These are phyloP conservation scores for Tenualosa ilisha DNA, from an alignment of 2,797 vertebrate genomes.

Conservation along the genomic window DNA sequence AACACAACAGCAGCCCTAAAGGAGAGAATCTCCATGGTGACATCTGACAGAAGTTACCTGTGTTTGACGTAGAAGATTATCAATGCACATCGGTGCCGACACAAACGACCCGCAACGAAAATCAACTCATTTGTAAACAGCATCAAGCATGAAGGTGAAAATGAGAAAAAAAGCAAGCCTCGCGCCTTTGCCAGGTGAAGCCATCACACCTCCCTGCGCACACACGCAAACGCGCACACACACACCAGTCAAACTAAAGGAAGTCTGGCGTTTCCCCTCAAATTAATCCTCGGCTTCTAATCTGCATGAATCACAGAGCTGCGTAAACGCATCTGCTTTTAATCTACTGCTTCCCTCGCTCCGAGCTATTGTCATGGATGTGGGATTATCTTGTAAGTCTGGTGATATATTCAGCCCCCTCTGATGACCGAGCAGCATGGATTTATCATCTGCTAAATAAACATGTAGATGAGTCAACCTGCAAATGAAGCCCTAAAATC, in stretches of 20 bases:
- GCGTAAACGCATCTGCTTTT: slow-evolving; percentile 79
- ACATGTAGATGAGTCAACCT: slow-evolving; percentile 72
- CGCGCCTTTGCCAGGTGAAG: slow-evolving; percentile 61
- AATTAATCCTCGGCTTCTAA: slow-evolving; percentile 73
- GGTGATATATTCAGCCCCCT: slow-evolving; percentile 70
- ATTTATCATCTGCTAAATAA: slow-evolving; percentile 77
- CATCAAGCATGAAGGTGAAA: slow-evolving; percentile 66
- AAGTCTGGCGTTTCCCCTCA: slow-evolving; percentile 62
- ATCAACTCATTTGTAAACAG: slow-evolving; percentile 38
- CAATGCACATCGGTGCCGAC: background rate
- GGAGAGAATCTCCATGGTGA: background rate
- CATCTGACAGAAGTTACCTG: slow-evolving; percentile 19
- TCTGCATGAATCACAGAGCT: slow-evolving; percentile 75
- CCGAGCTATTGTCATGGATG: slow-evolving; percentile 73
- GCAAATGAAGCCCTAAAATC: slow-evolving; percentile 66
- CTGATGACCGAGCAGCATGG: slow-evolving; percentile 70
- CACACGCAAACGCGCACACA: too few relatives aligned
- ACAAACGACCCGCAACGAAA: background rate
- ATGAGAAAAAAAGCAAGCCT: slow-evolving; percentile 55
- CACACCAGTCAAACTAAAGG: slow-evolving; percentile 39
- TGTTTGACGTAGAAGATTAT: background rate
- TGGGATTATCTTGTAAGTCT: slow-evolving; percentile 60
- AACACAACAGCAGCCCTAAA: slow-evolving; percentile 7
- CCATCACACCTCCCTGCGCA: slow-evolving; percentile 52
- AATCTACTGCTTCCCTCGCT: slow-evolving; percentile 74